Base-by-base conservation (phyloP, 2,797 vertebrate genomes). In the Lagocephalus sceleratus region DNA sequence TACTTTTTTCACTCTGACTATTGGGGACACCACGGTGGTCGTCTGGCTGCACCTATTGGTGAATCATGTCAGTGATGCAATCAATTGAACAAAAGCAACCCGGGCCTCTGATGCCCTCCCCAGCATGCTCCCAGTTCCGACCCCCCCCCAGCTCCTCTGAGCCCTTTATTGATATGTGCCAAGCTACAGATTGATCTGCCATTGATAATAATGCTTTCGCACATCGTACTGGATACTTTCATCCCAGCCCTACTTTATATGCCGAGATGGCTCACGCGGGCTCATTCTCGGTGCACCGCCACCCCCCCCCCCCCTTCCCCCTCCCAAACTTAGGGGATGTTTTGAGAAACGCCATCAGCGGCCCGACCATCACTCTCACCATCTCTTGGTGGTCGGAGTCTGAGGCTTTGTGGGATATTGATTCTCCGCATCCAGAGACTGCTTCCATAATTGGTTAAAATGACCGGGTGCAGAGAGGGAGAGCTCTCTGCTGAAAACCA, bases 371-470 rank as follows among this genome's bases (percentile, higher is more conserved):
- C 80, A 78, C 85, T 88, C 87, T 87, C 84, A 68, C 76, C 82
- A 79, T 88, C 83, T 89, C 82, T 63, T 76, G 83, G 86, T 84
- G 85, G 89, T 89, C 81, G 78, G 82, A 84, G 83, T 80, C 83
- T 84, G 86, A 86, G 83, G 83, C 84, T 88, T 87, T 87, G 88
- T 85, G 88, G 85, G 86, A 87, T 90, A 91, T 91, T 82, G 88
- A 91, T 91, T 87, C 83, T 78, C 80, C 82, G 87, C 86, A 85
- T 90, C 89, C 85, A 76, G 88, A 88, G 88, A 89, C 86, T 83
- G 88, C 89, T 89, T 89, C 88, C 87, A 85, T 92, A 92, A 92
- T 91, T 92, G 91, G 90, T 91, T 91, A 87, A 91, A 92, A 91
- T 91, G 91, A 91, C 90, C 89, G 87, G 87, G 89, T 87, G 89